These are phyloP conservation scores for Odobenus rosmarus DNA, from an alignment of 2,113 vertebrate genomes.

Conservation along the genomic window DNA sequence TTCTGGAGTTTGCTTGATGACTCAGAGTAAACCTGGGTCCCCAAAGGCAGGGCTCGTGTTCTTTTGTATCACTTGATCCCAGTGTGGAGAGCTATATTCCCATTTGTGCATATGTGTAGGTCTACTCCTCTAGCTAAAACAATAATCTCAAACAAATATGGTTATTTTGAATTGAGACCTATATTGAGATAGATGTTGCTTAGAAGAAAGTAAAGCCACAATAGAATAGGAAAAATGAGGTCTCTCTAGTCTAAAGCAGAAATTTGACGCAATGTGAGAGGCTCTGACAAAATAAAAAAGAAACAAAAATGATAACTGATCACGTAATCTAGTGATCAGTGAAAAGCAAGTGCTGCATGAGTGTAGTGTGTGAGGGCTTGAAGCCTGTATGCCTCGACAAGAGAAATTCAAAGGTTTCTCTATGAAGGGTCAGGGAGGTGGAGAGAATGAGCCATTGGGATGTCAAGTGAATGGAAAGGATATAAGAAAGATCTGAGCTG, in stretches of 20 bases:
- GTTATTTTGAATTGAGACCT: conserved; percentile 35
- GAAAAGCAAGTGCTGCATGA: neutral
- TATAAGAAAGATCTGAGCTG: neutral
- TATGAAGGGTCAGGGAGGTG: neutral
- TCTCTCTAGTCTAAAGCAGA: neutral
- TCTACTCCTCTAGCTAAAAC: conserved; percentile 1
- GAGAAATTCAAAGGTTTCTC: neutral
- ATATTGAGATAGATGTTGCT: neutral
- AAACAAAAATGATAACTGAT: neutral
- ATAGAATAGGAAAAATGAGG: neutral
- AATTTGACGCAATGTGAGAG: neutral
- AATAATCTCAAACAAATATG: conserved; percentile 7
- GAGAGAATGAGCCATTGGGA: neutral
- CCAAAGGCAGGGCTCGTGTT: neutral
- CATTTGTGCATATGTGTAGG: neutral
- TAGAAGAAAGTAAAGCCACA: conserved; percentile 49
- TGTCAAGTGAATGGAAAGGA: neutral
- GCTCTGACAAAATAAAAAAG: neutral
- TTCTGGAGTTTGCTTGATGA: conserved; percentile 45
- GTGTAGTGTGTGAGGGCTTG: neutral
- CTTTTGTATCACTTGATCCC: neutral
- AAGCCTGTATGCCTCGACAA: neutral
- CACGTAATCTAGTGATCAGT: neutral
- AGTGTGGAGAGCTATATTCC: neutral
- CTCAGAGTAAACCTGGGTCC: neutral